These are phyloP conservation scores for Phymatocera aterrima DNA, from an alignment of 2,888 invertebrate species.

Conservation along the genomic window DNA sequence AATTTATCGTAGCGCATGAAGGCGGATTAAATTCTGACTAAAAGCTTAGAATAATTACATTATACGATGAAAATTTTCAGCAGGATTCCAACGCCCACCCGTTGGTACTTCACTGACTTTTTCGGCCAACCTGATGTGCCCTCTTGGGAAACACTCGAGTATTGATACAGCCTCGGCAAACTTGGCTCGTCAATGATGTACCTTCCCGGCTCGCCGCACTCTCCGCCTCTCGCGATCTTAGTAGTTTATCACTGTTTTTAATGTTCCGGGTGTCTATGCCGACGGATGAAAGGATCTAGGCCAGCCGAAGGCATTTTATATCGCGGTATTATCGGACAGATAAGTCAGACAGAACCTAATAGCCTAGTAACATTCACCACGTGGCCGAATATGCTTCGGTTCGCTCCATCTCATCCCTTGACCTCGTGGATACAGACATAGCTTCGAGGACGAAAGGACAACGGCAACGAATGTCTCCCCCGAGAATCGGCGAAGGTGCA, in stretches of 20 bases:
- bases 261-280: constrained; percentile 32
- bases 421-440: background rate
- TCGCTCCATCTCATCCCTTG: constrained; percentile 21
- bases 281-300: constrained; percentile 43
- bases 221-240: constrained; percentile 7
- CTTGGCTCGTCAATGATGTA: constrained; percentile 25
- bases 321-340: constrained; percentile 69
- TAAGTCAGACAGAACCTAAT: constrained; percentile 65
- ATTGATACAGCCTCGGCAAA: constrained; percentile 21
- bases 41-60: constrained; percentile 43
- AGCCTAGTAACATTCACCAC: constrained; percentile 62
- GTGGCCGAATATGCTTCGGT: constrained; percentile 55
- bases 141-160: constrained; percentile 38
- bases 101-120: constrained; percentile 29
- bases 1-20: constrained; percentile 54
- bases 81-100: constrained; percentile 8
- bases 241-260: constrained; percentile 36
- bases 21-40: constrained; percentile 57
- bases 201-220: too few species aligned
- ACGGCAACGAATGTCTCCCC: constrained; percentile 23
- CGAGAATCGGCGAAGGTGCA: constrained; percentile 17
- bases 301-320: constrained; percentile 63
- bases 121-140: background rate
- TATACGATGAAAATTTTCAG: constrained; percentile 31
- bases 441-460: background rate